phyloP scores from a whole-genome alignment of 2,797 vertebrate genomes.

The Hippoglossus hippoglossus region DNA sequence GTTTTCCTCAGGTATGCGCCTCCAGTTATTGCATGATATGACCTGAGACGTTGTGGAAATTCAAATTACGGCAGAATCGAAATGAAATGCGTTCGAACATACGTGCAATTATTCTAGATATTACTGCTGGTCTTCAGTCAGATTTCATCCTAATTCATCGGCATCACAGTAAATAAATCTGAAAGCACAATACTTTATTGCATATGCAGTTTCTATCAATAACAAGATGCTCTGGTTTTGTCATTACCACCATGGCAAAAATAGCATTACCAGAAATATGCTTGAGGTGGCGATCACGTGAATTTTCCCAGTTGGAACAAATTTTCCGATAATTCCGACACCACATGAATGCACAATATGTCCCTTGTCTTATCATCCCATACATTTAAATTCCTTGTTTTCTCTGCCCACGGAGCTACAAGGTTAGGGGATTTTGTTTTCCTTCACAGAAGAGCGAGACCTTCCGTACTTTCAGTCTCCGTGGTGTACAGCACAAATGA shows the following conservation, averaged over 20 bases:
- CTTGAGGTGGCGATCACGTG: too few relatives aligned
- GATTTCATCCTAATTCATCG: slow-evolving; percentile 7
- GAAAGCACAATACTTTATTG: neutral
- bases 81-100: neutral
- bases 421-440: neutral
- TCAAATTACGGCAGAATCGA: neutral
- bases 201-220: neutral
- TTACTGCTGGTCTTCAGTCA: neutral
- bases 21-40: neutral
- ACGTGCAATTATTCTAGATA: neutral
- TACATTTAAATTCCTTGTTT: slow-evolving; percentile 23
- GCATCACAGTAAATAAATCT: slow-evolving; percentile 11
- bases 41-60: slow-evolving; percentile 4
- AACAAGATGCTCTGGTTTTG: too few relatives aligned
- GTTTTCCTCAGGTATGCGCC: neutral
- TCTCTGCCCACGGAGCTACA: slow-evolving; percentile 15
- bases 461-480: slow-evolving; percentile 10
- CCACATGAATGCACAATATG: neutral
- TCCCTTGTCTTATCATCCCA: slow-evolving; percentile 16
- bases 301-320: too few relatives aligned
- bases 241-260: too few relatives aligned
- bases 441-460: neutral
- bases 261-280: too few relatives aligned
- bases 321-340: too few relatives aligned
- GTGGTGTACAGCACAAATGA: neutral